Evolutionary conservation across 2,113 vertebrate genomes (phyloP).

Genomic region (Gnathonemus echidnorhynchus): DNA sequence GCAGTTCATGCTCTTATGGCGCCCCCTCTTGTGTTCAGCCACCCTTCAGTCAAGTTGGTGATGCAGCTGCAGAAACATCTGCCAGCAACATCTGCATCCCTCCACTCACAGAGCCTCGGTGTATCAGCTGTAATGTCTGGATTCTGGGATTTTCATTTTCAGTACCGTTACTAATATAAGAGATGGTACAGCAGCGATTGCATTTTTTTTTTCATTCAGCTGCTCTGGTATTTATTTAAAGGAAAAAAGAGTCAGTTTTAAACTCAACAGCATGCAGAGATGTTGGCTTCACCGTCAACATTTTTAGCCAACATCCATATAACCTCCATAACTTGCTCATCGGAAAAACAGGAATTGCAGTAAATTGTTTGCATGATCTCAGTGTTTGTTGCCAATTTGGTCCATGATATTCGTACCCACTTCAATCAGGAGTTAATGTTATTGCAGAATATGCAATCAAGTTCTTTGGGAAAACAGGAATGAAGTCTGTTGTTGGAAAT

Average conservation of each 20-base stretch:
- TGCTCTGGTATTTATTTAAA: neutral
- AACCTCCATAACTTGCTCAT: neutral
- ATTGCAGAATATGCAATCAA: slow-evolving; percentile 14
- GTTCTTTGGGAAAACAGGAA: slow-evolving; percentile 14
- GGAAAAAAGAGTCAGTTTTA: neutral
- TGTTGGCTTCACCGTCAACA: neutral
- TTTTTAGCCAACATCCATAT: slow-evolving; percentile 2
- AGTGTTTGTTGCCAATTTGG: slow-evolving; percentile 12
- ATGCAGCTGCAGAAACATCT: slow-evolving; percentile 20
- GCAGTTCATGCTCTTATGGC: neutral
- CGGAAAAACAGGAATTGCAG: neutral
- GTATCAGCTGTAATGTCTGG: neutral
- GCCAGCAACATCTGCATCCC: neutral
- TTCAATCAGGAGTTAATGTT: slow-evolving; percentile 13
- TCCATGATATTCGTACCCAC: neutral
- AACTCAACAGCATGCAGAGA: neutral
- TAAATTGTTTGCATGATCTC: slow-evolving; percentile 18
- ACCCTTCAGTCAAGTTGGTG: neutral
- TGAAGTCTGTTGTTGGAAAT: slow-evolving; percentile 10
- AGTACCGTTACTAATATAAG: neutral
- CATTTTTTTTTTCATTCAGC: neutral
- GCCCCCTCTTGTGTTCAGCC: neutral
- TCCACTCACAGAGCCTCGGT: neutral
- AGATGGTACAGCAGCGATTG: neutral
- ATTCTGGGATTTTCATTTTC: neutral